Evolutionary conservation across 2,888 invertebrate genomes (phyloP).

Genomic region (Tuta absoluta): DNA sequence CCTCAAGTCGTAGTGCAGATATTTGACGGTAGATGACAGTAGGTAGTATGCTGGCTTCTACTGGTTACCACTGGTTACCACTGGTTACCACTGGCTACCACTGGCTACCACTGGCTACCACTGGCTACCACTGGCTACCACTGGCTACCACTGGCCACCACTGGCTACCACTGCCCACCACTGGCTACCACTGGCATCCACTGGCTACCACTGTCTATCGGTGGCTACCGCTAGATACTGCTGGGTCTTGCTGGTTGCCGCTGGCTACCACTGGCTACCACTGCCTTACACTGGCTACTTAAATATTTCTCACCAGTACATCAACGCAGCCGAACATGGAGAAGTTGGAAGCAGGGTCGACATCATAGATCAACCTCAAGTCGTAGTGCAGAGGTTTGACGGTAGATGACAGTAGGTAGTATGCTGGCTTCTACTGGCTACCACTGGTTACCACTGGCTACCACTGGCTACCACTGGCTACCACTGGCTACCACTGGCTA

Average conservation of each 20-base stretch:
- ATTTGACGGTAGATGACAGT: constrained; percentile 77
- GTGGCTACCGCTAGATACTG: constrained; percentile 77
- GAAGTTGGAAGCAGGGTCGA: constrained; percentile 75
- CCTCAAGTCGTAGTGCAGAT: constrained; percentile 70
- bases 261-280: too few species aligned
- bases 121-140: too few species aligned
- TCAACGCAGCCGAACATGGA: constrained; percentile 80
- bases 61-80: background rate
- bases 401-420: constrained; percentile 77
- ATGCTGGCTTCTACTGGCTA: constrained; percentile 36
- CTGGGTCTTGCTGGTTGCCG: too few species aligned
- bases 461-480: too few species aligned
- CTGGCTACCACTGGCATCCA: too few species aligned
- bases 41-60: constrained; percentile 61
- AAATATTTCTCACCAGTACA: constrained; percentile 74
- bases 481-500: too few species aligned
- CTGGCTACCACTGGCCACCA: too few species aligned
- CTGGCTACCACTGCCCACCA: constrained; percentile 53
- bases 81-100: too few species aligned
- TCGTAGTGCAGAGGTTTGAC: constrained; percentile 79
- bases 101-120: too few species aligned
- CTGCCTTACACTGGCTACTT: too few species aligned
- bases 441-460: too few species aligned
- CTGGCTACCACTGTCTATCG: too few species aligned
- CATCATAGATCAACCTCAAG: constrained; percentile 49